A percentile compares a stretch with the other conserved stretches of the same genome.
These are phyloP conservation scores for Platypus cylindrus DNA, from an alignment of 2,888 invertebrate species.

Conservation along the genomic window DNA sequence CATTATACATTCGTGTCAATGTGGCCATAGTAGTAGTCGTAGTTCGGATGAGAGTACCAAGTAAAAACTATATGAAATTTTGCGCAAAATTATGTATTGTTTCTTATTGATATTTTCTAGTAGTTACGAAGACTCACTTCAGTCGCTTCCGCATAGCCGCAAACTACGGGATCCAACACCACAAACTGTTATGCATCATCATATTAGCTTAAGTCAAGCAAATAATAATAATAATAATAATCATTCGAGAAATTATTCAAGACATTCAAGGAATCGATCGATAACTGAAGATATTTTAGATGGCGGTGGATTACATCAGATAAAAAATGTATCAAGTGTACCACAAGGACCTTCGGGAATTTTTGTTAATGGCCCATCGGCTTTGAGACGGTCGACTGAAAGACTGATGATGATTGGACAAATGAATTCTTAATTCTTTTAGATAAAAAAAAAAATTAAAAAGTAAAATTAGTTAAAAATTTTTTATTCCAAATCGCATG, in stretches of 20 bases:
- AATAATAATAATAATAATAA: too few species aligned
- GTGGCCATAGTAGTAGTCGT: slow-evolving; percentile 52
- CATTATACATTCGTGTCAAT: slow-evolving; percentile 44
- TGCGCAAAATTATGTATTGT: not conserved
- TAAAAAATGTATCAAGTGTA: slow-evolving; percentile 19
- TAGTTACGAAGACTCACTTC: slow-evolving; percentile 72
- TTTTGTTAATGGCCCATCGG: slow-evolving; percentile 26
- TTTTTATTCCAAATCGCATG: too few species aligned
- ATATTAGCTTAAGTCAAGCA: slow-evolving; percentile 9
- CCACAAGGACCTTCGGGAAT: slow-evolving; percentile 27
- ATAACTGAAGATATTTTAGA: slow-evolving; percentile 26
- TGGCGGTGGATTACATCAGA: slow-evolving; percentile 21
- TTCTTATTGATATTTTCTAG: slow-evolving; percentile 32
- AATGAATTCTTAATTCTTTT: slow-evolving; percentile 6
- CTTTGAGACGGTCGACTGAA: slow-evolving; percentile 25
- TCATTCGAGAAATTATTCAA: slow-evolving; percentile 18
- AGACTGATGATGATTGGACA: slow-evolving; percentile 24
- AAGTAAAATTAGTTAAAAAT: not conserved
- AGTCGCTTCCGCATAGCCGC: slow-evolving; percentile 45
- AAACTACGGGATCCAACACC: slow-evolving; percentile 15
- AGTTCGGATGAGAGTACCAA: slow-evolving; percentile 61
- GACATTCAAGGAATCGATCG: slow-evolving; percentile 28
- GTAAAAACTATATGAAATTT: slow-evolving; percentile 35
- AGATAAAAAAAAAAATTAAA: not conserved
- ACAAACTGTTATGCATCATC: slow-evolving; percentile 13